Evolutionary conservation across 2,797 vertebrate genomes (phyloP).

Genomic region (Ptychadena robeensis): DNA sequence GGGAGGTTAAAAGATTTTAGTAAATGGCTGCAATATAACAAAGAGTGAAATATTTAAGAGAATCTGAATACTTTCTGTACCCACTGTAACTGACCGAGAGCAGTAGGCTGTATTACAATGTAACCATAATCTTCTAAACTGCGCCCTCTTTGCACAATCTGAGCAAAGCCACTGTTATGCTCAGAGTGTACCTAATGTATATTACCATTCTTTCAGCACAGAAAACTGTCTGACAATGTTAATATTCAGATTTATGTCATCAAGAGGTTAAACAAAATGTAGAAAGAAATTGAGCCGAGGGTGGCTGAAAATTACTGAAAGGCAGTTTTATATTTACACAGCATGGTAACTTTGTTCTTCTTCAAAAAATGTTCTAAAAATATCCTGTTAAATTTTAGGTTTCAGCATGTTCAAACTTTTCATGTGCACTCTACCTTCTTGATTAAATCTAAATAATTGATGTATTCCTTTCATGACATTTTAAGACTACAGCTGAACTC

Average conservation of each 20-base stretch:
- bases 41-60: no score
- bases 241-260: background rate
- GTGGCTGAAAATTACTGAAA: background rate
- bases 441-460: slow-evolving; percentile 30
- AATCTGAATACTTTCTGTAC: no score
- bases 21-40: no score
- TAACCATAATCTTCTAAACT: no score
- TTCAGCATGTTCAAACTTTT: background rate
- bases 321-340: background rate
- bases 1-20: no score
- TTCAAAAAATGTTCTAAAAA: background rate
- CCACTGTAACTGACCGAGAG: no score
- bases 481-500: slow-evolving; percentile 3
- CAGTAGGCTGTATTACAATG: no score
- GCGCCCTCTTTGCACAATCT: no score
- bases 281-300: no score
- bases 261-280: background rate
- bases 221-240: background rate
- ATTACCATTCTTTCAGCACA: background rate
- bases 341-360: background rate
- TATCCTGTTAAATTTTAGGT: background rate
- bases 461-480: slow-evolving; percentile 25
- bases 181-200: no score
- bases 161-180: no score
- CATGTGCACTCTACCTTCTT: background rate